These are phyloP conservation scores for Lontra canadensis DNA, from an alignment of 2,113 vertebrate species.

Conservation along the genomic window DNA sequence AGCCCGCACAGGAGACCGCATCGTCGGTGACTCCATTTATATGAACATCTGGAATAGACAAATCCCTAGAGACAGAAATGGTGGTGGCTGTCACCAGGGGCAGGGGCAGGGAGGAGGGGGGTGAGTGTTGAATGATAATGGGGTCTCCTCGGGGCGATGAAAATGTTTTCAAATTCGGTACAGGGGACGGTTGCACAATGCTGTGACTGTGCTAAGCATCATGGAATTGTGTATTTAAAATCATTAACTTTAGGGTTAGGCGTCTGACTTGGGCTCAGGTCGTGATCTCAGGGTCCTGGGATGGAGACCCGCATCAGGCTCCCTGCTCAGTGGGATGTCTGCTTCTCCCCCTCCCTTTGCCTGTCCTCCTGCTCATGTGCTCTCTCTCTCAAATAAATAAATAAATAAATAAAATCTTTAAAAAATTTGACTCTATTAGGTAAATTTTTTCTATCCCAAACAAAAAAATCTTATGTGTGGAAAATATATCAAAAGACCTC, in stretches of 20 bases:
- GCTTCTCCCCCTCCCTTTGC: neutral
- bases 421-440: neutral
- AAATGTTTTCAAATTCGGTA: neutral
- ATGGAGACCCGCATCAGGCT: fast-evolving
- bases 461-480: neutral
- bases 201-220: neutral
- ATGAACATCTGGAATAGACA: neutral
- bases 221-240: neutral
- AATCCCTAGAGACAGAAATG: neutral
- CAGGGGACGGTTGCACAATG: too few relatives aligned
- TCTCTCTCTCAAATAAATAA: neutral
- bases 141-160: neutral
- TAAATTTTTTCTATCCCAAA: neutral
- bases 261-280: neutral
- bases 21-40: neutral
- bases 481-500: neutral
- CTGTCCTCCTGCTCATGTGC: neutral
- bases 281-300: neutral
- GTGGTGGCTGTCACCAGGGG: neutral
- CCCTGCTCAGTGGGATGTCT: neutral
- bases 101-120: too few relatives aligned
- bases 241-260: neutral
- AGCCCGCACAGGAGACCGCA: neutral
- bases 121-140: neutral
- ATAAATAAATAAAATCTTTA: neutral